Percentiles rank a stretch among this genome's conserved stretches.
These are phyloP conservation scores for Nomada lathburiana DNA, from an alignment of 2,888 invertebrate species.

Conservation along the genomic window DNA sequence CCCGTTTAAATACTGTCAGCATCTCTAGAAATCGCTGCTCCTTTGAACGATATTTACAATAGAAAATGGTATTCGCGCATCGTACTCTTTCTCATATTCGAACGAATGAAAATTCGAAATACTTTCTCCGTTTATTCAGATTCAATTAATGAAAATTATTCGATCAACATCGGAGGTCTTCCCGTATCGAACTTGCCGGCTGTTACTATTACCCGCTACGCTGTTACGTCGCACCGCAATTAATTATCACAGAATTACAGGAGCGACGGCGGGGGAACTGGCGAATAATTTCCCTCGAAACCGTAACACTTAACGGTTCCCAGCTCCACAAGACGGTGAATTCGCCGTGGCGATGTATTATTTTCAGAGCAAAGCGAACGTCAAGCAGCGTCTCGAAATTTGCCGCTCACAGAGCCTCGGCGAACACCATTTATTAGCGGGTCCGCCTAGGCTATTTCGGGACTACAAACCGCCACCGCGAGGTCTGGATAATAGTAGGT, in stretches of 20 bases:
- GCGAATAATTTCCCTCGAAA: background rate
- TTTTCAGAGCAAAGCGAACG: constrained; percentile 33
- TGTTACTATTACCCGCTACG: too few relatives aligned
- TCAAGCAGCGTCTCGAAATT: constrained; percentile 21
- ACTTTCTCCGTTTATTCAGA: background rate
- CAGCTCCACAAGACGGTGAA: background rate
- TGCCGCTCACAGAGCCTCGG: background rate
- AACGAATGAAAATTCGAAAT: background rate
- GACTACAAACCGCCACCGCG: constrained; percentile 14
- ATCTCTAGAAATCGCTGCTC: background rate
- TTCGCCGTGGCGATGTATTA: constrained; percentile 17
- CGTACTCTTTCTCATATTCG: background rate
- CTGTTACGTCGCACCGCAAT: background rate
- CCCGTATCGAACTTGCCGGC: background rate
- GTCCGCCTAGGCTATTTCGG: constrained; percentile 38
- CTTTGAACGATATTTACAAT: background rate
- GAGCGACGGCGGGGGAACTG: background rate
- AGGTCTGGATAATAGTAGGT: constrained; percentile 45
- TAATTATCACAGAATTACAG: background rate
- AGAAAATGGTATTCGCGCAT: background rate
- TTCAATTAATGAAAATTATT: background rate
- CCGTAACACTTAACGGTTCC: background rate
- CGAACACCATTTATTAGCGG: constrained; percentile 50
- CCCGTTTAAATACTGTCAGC: background rate
- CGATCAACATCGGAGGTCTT: background rate